These are phyloP conservation scores for Ridgeia piscesae DNA, from an alignment of 1,140 invertebrate genomes.

Conservation along the genomic window DNA sequence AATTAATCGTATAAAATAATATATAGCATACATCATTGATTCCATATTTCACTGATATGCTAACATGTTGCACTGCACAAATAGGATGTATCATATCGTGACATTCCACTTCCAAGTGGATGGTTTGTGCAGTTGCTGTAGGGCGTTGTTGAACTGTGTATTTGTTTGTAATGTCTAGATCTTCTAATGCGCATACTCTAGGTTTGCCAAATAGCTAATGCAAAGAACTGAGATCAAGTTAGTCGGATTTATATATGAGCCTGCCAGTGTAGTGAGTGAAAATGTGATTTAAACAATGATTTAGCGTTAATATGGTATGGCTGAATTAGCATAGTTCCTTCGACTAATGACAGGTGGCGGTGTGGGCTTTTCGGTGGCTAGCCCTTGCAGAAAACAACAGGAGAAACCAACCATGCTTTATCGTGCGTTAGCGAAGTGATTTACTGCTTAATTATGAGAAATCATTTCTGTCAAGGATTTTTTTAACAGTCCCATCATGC, in stretches of 20 bases:
- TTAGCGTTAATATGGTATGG: background rate
- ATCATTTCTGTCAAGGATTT: background rate
- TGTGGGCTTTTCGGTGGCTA: background rate
- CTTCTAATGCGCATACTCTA: background rate
- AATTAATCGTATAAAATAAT: background rate
- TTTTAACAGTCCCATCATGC: background rate
- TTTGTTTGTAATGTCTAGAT: background rate
- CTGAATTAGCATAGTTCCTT: background rate
- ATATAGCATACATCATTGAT: background rate
- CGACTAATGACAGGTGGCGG: background rate
- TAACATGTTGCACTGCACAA: constrained; percentile 1
- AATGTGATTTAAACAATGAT: background rate
- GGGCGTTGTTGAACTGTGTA: background rate
- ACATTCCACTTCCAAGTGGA: background rate
- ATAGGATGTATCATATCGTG: background rate
- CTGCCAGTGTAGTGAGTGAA: background rate
- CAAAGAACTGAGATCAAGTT: background rate
- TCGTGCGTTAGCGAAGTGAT: background rate
- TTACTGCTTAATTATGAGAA: background rate
- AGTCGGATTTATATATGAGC: background rate
- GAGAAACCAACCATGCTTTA: background rate
- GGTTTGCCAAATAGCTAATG: background rate
- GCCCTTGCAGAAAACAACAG: background rate
- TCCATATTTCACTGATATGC: background rate
- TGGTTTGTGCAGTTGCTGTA: background rate